Percentiles rank a stretch among this genome's conserved stretches.
Evolutionary conservation across 2,888 invertebrate species (phyloP).

Genomic region (Limenitis camilla): DNA sequence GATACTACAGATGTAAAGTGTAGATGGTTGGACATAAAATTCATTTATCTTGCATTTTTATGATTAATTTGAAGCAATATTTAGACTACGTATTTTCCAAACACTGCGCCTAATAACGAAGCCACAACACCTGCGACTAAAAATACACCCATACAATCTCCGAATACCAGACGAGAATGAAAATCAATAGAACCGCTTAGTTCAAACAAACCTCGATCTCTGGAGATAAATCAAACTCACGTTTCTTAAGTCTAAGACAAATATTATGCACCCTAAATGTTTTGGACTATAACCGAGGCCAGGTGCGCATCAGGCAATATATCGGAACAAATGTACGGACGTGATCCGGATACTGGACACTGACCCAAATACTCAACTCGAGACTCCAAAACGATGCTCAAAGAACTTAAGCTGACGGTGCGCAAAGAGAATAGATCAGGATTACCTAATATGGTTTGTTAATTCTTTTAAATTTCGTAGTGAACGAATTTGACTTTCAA

Average conservation of each 20-base stretch:
- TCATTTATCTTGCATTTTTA: too few relatives aligned
- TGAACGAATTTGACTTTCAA: neutral
- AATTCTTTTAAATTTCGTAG: neutral
- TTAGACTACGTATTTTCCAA: neutral
- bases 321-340: conserved; percentile 65
- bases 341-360: conserved; percentile 47
- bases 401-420: conserved; percentile 8
- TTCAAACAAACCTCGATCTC: conserved; percentile 21
- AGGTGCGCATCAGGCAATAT: conserved; percentile 57
- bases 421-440: conserved; percentile 8
- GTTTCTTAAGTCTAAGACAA: conserved; percentile 28
- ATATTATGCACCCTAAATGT: conserved; percentile 31
- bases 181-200: conserved; percentile 19
- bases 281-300: conserved; percentile 37
- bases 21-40: too few relatives aligned
- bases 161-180: conserved; percentile 7
- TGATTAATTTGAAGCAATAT: neutral
- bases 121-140: neutral
- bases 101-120: neutral
- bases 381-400: conserved; percentile 3
- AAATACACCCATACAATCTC: neutral
- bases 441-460: neutral
- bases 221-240: conserved; percentile 26
- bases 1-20: too few relatives aligned
- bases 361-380: conserved; percentile 36